Evolutionary conservation across 2,888 invertebrate genomes (phyloP).

Genomic region (Synanthedon formicaeformis): DNA sequence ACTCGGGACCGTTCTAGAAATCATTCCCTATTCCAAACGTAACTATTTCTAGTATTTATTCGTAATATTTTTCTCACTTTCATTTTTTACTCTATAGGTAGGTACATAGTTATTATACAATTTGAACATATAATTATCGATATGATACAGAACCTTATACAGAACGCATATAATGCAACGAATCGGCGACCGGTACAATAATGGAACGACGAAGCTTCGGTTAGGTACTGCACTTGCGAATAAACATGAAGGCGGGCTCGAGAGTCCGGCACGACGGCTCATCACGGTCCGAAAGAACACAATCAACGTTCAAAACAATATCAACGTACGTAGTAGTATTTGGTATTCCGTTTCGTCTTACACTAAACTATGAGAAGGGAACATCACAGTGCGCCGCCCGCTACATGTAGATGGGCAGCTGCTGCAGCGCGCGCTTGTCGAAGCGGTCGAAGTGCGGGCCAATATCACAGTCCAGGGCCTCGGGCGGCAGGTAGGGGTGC

Average conservation of each 20-base stretch:
- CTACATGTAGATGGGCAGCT: conserved; percentile 68
- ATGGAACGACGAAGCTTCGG: conserved; percentile 59
- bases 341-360: conserved; percentile 54
- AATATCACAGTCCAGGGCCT: conserved; percentile 53
- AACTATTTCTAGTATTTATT: conserved; percentile 63
- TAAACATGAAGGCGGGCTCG: conserved; percentile 35
- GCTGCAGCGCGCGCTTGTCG: conserved; percentile 64
- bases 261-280: conserved; percentile 21
- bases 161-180: conserved; percentile 54
- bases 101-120: conserved; percentile 67
- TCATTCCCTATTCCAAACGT: conserved; percentile 62
- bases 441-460: conserved; percentile 58
- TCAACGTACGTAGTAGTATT: conserved; percentile 61
- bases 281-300: conserved; percentile 47
- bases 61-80: conserved; percentile 70
- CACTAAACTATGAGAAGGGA: conserved; percentile 55
- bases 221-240: conserved; percentile 50
- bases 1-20: conserved; percentile 53
- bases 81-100: conserved; percentile 66
- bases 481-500: conserved; percentile 36
- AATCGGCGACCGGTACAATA: conserved; percentile 61
- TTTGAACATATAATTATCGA: conserved; percentile 70
- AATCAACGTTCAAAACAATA: conserved; percentile 56
- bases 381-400: conserved; percentile 51
- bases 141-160: conserved; percentile 58